Conservation (phyloP, 2,888 invertebrate species). For the Anagyrus pseudococci region DNA sequence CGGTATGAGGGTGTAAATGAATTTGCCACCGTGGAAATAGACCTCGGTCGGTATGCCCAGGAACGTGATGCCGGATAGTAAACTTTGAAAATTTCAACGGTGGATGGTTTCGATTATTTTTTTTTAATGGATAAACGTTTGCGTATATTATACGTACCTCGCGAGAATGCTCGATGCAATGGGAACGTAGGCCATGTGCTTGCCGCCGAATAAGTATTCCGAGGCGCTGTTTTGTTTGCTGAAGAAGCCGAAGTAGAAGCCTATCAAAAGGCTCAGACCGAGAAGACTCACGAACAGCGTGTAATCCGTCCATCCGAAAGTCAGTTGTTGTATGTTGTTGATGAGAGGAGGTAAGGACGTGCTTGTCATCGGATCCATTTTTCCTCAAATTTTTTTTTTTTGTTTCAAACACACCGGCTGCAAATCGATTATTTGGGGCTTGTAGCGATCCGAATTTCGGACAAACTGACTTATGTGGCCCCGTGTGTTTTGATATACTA, state of each 20-base stretch:
- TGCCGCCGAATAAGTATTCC: slow-evolving; percentile 76
- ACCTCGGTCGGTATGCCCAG: slow-evolving; percentile 79
- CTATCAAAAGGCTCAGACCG: slow-evolving; percentile 65
- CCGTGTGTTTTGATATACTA: no score
- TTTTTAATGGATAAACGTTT: background rate
- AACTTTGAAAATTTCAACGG: background rate
- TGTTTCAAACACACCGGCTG: background rate
- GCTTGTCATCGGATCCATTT: background rate
- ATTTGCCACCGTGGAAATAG: slow-evolving; percentile 75
- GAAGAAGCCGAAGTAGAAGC: slow-evolving; percentile 69
- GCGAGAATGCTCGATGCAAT: slow-evolving; percentile 77
- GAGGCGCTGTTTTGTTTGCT: slow-evolving; percentile 68
- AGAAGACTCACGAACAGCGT: slow-evolving; percentile 65
- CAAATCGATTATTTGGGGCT: no score
- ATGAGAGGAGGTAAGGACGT: background rate
- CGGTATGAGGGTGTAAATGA: slow-evolving; percentile 63
- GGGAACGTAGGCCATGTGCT: slow-evolving; percentile 75
- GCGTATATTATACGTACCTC: slow-evolving; percentile 65
- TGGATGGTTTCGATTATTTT: background rate
- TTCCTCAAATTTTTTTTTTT: background rate
- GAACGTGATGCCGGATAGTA: slow-evolving; percentile 74
- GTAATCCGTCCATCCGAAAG: slow-evolving; percentile 67
- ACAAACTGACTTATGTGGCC: no score
- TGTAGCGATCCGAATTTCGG: no score
- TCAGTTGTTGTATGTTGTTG: slow-evolving; percentile 41